Base-by-base conservation (phyloP, 2,888 invertebrate species). In the Synanthedon myopaeformis region DNA sequence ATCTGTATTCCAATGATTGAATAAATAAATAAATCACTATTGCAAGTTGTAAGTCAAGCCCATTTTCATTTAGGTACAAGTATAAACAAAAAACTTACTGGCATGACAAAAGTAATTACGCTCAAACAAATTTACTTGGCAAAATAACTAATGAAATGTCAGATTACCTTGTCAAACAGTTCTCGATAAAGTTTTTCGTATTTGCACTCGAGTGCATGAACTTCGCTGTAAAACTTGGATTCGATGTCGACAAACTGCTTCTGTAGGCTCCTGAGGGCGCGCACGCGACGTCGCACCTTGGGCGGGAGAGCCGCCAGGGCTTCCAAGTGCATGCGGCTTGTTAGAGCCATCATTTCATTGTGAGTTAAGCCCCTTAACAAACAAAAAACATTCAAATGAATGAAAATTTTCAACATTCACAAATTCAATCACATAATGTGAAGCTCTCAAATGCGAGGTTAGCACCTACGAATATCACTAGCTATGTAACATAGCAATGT, bases 121-220 rank as follows among this genome's bases (percentile, higher is more conserved):
- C 10, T 35, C 10, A 35, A 35, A 35, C 8, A 35, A 35, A 1
- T 14, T 14, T 50, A 19, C 50, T 11, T 23, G 17, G 50, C 19
- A 19, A 50, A 50, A 14, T 12, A 50, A n/a, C 19, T n/a, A 35
- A 35, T 35, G 6, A 35, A 23, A 35, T 3, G 45, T 45, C 13
- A 23, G 4, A 1, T 50, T 57, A 93, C 93, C 90, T 95, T 94
- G 64, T 94, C 93, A 80, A 94, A 94, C 49, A 94, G 78, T 2
- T 93, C 92, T 55, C 91, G 89, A 79, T 95, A 96, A 62, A 93
- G 82, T 62, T 91, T 90, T 70, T 95, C 93, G 77, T 96, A 98
- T 80, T 95, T 94, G 86, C 94, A 94, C 85, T 99, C 99, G 53
- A 99, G 89, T 19, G 92, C 92, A 74, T 98, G 98, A 48, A 99